Evolutionary conservation across 2,113 vertebrate genomes (phyloP), one percentile per base, ranked within the genome.

Genomic region (Oxyruncus cristatus): DNA sequence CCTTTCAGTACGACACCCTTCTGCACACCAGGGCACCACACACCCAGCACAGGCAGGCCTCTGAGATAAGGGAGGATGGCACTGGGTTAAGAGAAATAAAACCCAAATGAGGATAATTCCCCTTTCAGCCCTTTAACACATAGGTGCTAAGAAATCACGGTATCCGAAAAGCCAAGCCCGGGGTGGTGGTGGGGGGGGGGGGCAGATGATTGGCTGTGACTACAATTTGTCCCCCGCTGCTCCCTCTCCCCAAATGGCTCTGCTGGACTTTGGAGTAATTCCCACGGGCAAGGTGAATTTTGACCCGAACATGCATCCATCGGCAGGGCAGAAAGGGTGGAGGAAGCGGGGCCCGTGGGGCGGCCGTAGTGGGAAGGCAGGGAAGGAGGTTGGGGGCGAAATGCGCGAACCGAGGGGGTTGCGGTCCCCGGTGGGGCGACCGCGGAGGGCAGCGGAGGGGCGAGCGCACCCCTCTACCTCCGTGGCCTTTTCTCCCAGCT

Each of bases 261-360:
- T 35, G 61, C 56, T 74, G 93, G 93, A 92, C 89, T 96, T 95
- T 75, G 92, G 74, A 94, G 79, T 66, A 32, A 93, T 95, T 93
- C 95, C 87, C 91, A 93, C 71, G 77, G 89, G 49, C 73, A 75
- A 50, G 84, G 74, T 89, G 84, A 92, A 92, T 95, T 95, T 95
- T 93, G 91, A 95, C 89, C 91, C 33, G n/a, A 80, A 77, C 53
- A 13, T 2, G 50, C 30, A 85, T 96, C 88, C 67, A 62, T 56
- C 65, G 47, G 56, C 67, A 20, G 3, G 37, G 52, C 83, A 58
- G 75, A 53, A 81, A 33, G n/a, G 68, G 23, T 59, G 65, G 56
- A 37, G 56, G 52, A 14, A 56, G 53, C 35, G 11, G 19, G 52
- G 72, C 56, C 30, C 27, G 22, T 17, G 77, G 61, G 44, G 59